Evolutionary conservation across 1,140 invertebrate species (phyloP).

Genomic region (Ctenoplectra terminalis): DNA sequence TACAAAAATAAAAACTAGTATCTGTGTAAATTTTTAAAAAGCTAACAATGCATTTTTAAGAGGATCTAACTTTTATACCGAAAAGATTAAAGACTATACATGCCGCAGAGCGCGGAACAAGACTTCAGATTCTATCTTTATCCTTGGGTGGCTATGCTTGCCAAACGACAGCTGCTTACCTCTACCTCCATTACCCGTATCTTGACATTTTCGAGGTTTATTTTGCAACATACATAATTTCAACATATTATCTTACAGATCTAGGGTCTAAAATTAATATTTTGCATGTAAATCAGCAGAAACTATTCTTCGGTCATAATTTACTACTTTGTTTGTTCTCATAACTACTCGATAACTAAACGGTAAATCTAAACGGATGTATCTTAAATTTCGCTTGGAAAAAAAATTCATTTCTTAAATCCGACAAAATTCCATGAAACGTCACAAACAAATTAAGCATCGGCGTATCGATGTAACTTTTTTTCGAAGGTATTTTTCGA

Average conservation of each 20-base stretch:
- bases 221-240: constrained; percentile 35
- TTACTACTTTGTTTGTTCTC: background rate
- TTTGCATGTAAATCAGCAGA: background rate
- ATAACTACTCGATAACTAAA: background rate
- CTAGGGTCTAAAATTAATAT: constrained; percentile 31
- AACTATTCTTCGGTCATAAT: background rate
- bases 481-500: background rate
- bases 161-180: constrained; percentile 68
- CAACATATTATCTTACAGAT: constrained; percentile 28
- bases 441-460: too few species aligned
- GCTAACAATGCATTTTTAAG: background rate
- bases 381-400: background rate
- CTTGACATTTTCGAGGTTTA: constrained; percentile 58
- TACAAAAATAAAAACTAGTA: too few species aligned
- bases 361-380: background rate
- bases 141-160: constrained; percentile 65
- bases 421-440: background rate
- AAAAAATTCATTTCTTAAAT: background rate
- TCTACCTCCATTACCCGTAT: constrained; percentile 64
- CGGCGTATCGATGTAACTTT: background rate
- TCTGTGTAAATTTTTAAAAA: background rate
- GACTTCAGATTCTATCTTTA: constrained; percentile 71
- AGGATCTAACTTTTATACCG: constrained; percentile 13
- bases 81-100: constrained; percentile 57
- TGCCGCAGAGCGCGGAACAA: constrained; percentile 54